Percentiles rank a stretch among this genome's conserved stretches.
Conservation (phyloP, 2,888 invertebrate genomes). For the Pandemis cinnamomeana region DNA sequence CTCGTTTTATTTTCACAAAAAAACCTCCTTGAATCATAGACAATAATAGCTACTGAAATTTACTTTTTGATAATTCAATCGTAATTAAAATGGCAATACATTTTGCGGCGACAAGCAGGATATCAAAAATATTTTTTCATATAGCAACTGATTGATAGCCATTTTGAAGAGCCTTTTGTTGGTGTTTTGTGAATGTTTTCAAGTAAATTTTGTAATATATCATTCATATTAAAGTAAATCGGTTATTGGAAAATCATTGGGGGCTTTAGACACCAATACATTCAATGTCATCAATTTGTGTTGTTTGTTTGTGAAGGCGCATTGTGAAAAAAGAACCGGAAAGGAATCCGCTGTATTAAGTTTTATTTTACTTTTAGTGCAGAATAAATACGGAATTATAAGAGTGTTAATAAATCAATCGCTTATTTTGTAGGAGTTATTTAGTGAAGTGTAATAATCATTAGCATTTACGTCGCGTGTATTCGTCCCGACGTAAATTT, state of each 20-base stretch:
- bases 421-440: slow-evolving; percentile 42
- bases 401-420: slow-evolving; percentile 21
- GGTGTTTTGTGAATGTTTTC: slow-evolving; percentile 85
- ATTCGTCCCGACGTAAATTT: slow-evolving; percentile 81
- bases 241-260: slow-evolving; percentile 50
- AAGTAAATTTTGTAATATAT: slow-evolving; percentile 71
- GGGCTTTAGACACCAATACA: slow-evolving; percentile 52
- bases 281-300: slow-evolving; percentile 55
- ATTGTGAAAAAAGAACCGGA: slow-evolving; percentile 78
- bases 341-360: slow-evolving; percentile 69
- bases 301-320: slow-evolving; percentile 73
- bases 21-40: slow-evolving; percentile 55
- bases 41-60: slow-evolving; percentile 45
- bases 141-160: slow-evolving; percentile 83
- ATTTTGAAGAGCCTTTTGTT: slow-evolving; percentile 85
- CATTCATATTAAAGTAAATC: slow-evolving; percentile 54
- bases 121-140: slow-evolving; percentile 79
- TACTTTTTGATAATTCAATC: slow-evolving; percentile 38
- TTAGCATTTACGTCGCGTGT: slow-evolving; percentile 79
- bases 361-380: slow-evolving; percentile 58
- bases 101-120: slow-evolving; percentile 71
- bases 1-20: too few relatives aligned
- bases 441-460: slow-evolving; percentile 51
- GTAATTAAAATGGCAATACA: slow-evolving; percentile 73
- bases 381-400: slow-evolving; percentile 47